These are phyloP conservation scores for Apostichopus leukothele DNA, from an alignment of 53 echinoderm and acorn worm genomes.

Conservation along the genomic window DNA sequence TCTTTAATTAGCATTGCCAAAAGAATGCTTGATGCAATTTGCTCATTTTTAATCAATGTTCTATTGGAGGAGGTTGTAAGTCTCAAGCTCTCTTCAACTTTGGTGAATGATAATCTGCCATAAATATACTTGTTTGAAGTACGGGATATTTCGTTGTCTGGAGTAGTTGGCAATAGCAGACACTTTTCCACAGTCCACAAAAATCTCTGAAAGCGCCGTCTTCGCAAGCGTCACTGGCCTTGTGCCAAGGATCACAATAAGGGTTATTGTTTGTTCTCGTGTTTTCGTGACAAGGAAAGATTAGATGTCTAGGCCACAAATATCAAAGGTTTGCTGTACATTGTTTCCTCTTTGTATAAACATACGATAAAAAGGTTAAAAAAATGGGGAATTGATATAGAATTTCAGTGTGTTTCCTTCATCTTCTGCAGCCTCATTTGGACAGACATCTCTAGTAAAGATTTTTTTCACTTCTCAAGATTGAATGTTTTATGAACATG, in stretches of 20 bases:
- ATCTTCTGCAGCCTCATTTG: background rate
- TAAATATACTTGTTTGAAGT: background rate
- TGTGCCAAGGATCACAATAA: slow-evolving; percentile 6
- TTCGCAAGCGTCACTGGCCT: background rate
- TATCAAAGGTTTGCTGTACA: slow-evolving; percentile 2
- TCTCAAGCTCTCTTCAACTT: background rate
- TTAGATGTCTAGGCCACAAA: slow-evolving; percentile 1
- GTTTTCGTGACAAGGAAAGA: background rate
- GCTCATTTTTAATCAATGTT: background rate
- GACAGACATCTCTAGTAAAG: too few relatives aligned
- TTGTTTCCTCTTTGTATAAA: background rate
- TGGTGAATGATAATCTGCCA: background rate
- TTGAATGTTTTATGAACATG: too few relatives aligned
- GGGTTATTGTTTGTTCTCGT: slow-evolving; percentile 7
- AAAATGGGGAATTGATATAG: background rate
- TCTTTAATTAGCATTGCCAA: too few relatives aligned
- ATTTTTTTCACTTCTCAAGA: too few relatives aligned
- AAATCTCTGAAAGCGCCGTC: background rate
- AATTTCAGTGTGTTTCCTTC: background rate
- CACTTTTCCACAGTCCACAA: background rate
- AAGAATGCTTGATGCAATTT: background rate
- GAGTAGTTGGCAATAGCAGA: background rate
- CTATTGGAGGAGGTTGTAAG: background rate
- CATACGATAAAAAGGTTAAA: background rate
- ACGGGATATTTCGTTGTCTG: background rate